These are phyloP conservation scores for Apostichopus leukothele DNA, from an alignment of 53 echinoderm and acorn worm species.

Conservation along the genomic window DNA sequence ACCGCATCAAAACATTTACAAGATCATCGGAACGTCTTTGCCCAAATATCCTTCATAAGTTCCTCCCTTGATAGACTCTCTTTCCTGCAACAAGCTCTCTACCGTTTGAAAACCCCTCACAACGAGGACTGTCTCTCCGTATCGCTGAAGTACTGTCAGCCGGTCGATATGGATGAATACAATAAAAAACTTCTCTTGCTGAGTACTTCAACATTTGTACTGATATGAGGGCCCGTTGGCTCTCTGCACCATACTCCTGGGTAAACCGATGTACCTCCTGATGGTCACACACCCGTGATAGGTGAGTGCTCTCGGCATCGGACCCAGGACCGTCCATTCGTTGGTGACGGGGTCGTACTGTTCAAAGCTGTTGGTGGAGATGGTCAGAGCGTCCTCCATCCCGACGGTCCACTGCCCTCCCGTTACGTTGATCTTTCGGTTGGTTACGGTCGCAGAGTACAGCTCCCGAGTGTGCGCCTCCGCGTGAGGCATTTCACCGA, in stretches of 20 bases:
- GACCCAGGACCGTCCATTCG: conserved; percentile 95
- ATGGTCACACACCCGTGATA: conserved; percentile 95
- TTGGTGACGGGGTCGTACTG: conserved; percentile 94
- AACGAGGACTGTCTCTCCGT: no score
- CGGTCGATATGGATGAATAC: no score
- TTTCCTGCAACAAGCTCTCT: no score
- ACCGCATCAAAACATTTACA: no score
- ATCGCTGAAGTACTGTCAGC: no score
- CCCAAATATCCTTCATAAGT: no score
- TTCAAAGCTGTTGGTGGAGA: conserved; percentile 93
- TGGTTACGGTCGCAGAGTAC: conserved; percentile 93
- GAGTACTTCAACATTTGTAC: conserved; percentile 38
- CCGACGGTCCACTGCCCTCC: conserved; percentile 97
- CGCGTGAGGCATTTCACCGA: conserved; percentile 92
- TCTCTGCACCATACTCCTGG: conserved; percentile 59
- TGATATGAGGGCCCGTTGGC: conserved; percentile 38
- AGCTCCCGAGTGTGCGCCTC: conserved; percentile 94
- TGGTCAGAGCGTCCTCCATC: conserved; percentile 87
- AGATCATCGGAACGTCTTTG: no score
- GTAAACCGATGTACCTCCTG: conserved; percentile 90
- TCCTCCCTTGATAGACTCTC: no score
- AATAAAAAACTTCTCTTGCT: neutral
- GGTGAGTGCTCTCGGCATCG: conserved; percentile 91
- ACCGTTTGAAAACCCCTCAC: no score
- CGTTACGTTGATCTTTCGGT: conserved; percentile 93